A percentile compares a stretch with the other conserved stretches of the same genome.
These are phyloP conservation scores for Seladonia tumulorum DNA, from an alignment of 2,888 invertebrate species.

Conservation along the genomic window DNA sequence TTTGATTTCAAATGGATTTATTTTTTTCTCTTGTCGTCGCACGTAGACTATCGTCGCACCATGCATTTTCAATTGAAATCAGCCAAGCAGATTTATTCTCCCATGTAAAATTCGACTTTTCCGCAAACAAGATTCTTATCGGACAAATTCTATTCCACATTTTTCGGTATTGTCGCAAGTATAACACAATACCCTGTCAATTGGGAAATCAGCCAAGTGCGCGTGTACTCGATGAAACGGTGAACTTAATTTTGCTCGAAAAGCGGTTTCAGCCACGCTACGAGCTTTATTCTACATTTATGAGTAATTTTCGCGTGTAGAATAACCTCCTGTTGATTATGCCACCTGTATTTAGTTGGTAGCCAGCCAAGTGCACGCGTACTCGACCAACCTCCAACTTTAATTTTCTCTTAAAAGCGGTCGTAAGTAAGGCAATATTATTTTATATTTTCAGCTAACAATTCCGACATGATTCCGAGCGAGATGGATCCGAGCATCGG, in stretches of 20 bases:
- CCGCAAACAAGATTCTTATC: neutral
- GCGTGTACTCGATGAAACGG: neutral
- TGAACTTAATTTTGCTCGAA: neutral
- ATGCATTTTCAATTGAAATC: neutral
- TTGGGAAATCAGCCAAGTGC: conserved; percentile 3
- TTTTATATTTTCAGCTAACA: neutral
- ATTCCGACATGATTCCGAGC: neutral
- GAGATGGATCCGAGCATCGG: neutral
- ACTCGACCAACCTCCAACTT: neutral
- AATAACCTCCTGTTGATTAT: conserved; percentile 6
- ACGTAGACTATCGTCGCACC: neutral
- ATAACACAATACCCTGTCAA: neutral
- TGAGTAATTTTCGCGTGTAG: neutral
- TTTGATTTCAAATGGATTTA: neutral
- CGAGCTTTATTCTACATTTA: neutral
- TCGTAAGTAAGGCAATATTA: neutral
- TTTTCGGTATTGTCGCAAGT: neutral
- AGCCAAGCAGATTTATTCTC: neutral
- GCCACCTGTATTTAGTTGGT: conserved; percentile 7
- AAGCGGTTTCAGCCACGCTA: neutral
- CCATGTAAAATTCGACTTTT: neutral
- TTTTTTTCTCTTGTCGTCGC: neutral
- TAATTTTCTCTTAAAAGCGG: neutral
- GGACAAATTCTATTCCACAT: neutral
- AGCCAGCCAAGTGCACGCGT: neutral